Base-by-base conservation (phyloP, 2,113 vertebrate genomes). In the Embiotoca jacksoni region DNA sequence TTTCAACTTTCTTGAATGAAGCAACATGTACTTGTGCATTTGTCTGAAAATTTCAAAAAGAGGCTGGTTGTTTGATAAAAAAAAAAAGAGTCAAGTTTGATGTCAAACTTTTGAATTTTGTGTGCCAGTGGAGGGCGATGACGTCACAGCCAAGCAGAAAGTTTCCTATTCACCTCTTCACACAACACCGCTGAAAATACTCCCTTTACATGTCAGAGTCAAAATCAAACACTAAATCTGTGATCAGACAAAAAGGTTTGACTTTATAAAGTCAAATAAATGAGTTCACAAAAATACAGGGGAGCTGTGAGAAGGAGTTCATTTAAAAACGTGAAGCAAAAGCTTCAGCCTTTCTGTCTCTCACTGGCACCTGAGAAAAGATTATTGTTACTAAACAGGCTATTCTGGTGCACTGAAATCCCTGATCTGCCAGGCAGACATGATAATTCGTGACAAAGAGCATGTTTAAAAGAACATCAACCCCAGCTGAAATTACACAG, bases 311-410 rank as follows among this genome's bases (percentile, higher is more conserved):
- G 2, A 44, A 50, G 0, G 16, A 3, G 5, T 53, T 47, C 9
- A 36, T 60, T 55, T 59, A 10, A 50, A n/a, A 62, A 23, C 1
- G 59, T 23, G 41, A 56, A 44, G 23, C 23, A 23, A 36, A 53
- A 66, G 33, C 35, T 64, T 32, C 33, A 15, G 5, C 31, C 47
- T 39, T 46, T 65, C 39, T 64, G 31, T 75, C 37, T 54, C 52
- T 58, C 11, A 52, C 36, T 61, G 37, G 32, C 35, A 70, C n/a
- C 37, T 36, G 35, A 10, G 6, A 23, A 56, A 13, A 49, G 32
- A 75, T 30, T 32, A n/a, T n/a, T 44, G 6, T 65, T 52, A 16
- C 35, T 54, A 50, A 60, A 62, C 60, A 53, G n/a, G 14, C 39
- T 16, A 46, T 6, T 14, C 32, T 47, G 14, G n/a, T 33, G 10